phyloP scores from a whole-genome alignment of 1,140 invertebrate species.

The Pachypsylla venusta region DNA sequence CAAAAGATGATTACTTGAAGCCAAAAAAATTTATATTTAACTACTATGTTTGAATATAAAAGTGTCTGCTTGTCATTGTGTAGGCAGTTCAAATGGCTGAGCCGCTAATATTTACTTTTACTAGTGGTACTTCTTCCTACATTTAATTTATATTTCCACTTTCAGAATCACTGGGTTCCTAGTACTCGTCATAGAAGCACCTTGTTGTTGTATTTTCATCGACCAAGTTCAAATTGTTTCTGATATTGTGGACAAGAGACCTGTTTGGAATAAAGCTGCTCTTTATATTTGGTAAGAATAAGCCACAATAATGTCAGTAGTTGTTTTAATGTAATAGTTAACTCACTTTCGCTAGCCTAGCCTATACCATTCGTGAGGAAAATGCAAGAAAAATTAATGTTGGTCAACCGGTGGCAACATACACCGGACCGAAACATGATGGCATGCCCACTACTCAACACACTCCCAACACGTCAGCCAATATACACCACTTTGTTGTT shows the following conservation, averaged over 20 bases:
- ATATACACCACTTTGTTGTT: too few species aligned
- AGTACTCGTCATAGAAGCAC: conserved; percentile 75
- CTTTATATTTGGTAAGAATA: conserved; percentile 74
- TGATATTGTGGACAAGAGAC: conserved; percentile 61
- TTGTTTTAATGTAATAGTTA: too few species aligned
- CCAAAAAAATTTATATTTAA: background rate
- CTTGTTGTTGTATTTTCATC: conserved; percentile 87
- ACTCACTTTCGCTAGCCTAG: too few species aligned
- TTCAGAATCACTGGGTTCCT: conserved; percentile 62
- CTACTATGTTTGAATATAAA: background rate
- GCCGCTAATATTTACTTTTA: background rate
- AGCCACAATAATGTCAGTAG: too few species aligned
- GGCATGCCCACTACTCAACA: too few species aligned
- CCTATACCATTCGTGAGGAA: too few species aligned
- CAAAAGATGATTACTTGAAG: too few species aligned
- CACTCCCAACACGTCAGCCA: too few species aligned
- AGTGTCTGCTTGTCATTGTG: background rate
- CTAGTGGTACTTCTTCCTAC: background rate
- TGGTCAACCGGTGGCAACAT: too few species aligned
- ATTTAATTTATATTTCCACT: conserved; percentile 14
- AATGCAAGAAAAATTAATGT: too few species aligned
- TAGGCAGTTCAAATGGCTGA: background rate
- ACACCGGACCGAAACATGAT: too few species aligned
- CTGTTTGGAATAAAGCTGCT: conserved; percentile 80
- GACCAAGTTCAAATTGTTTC: conserved; percentile 77